Base-by-base conservation (phyloP, 2,113 vertebrate species). In the Psophia crepitans region DNA sequence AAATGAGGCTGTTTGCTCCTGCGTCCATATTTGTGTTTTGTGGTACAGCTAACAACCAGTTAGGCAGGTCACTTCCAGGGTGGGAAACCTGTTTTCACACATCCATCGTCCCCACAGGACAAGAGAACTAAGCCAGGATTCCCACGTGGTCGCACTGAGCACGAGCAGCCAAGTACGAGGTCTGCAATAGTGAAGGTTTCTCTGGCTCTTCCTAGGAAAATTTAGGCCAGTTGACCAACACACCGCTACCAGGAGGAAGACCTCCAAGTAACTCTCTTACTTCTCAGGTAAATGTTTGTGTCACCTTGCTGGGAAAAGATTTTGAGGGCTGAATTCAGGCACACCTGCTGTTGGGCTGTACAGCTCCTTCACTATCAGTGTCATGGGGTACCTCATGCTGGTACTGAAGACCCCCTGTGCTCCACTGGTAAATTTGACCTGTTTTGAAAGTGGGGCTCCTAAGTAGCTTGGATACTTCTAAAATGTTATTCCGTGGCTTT, bases 31-130 rank as follows among this genome's bases (percentile, higher is more conserved):
- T 96, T 93, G 39, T 30, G 56, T 94, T 53, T 66, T 46, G 57
- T 76, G 88, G 79, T 73, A 63, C 54, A 87, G 70, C 61, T 94
- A 73, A 90, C 39, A 96, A 96, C 82, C 63, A 85, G 87, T 76
- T 80, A 56, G 53, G 61, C 57, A 51, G 70, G 84, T 76, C 77
- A 60, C 48, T 84, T 94, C 33, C 80, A 75, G 33, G 46, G 69
- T 87, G 91, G 76, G 27, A 96, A 89, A 78, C 60, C 51, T 91
- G 60, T 92, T 94, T 95, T 75, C 57, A 69, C 33, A 51, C 44
- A 89, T 79, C 14, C 79, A 2, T 39, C 28, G 1, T 91, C 95
- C 87, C 65, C 69, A 84, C 46, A 95, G 48, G 48, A 91, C 56
- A 60, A 68, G 61, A 89, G 64, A 73, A 74, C 13, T 43, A 81